Evolutionary conservation across 2,888 invertebrate species (phyloP).

Genomic region (Epirrhoe tristata): DNA sequence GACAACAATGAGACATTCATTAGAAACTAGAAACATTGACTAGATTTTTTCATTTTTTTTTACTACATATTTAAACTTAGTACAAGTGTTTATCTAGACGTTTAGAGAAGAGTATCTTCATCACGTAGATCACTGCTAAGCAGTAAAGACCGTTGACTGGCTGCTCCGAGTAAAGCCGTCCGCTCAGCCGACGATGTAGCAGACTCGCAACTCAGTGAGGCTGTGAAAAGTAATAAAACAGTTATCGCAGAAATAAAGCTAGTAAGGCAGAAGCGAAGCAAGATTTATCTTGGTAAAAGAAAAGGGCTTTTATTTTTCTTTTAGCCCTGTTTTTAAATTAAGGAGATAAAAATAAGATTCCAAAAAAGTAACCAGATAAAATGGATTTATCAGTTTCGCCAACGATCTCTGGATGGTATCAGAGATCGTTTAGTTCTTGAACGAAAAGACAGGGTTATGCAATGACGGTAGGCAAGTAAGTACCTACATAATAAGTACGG

Average conservation of each 20-base stretch:
- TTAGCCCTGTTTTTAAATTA: too few relatives aligned
- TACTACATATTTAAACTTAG: too few relatives aligned
- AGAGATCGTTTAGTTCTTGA: too few relatives aligned
- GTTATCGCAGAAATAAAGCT: background rate
- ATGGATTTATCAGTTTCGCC: too few relatives aligned
- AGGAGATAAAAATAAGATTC: too few relatives aligned
- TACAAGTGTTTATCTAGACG: background rate
- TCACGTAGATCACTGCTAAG: slow-evolving; percentile 93
- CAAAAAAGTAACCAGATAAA: too few relatives aligned
- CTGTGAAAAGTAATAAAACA: slow-evolving; percentile 51
- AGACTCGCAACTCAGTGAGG: slow-evolving; percentile 88
- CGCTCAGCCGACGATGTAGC: slow-evolving; percentile 86
- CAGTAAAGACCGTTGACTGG: slow-evolving; percentile 91
- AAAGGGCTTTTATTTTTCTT: too few relatives aligned
- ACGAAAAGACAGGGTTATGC: too few relatives aligned
- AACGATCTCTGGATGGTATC: too few relatives aligned
- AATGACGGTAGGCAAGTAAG: too few relatives aligned
- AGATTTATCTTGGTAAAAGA: background rate
- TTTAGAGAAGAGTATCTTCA: slow-evolving; percentile 93
- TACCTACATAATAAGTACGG: too few relatives aligned
- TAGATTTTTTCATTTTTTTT: slow-evolving; percentile 15
- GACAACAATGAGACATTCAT: slow-evolving; percentile 33
- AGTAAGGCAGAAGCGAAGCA: slow-evolving; percentile 16
- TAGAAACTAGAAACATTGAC: slow-evolving; percentile 15
- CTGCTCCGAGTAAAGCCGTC: slow-evolving; percentile 88